Conservation (phyloP, 30 jellyfish, hydroid and myxozoan species). For the Pseudorhiza aurosa region DNA sequence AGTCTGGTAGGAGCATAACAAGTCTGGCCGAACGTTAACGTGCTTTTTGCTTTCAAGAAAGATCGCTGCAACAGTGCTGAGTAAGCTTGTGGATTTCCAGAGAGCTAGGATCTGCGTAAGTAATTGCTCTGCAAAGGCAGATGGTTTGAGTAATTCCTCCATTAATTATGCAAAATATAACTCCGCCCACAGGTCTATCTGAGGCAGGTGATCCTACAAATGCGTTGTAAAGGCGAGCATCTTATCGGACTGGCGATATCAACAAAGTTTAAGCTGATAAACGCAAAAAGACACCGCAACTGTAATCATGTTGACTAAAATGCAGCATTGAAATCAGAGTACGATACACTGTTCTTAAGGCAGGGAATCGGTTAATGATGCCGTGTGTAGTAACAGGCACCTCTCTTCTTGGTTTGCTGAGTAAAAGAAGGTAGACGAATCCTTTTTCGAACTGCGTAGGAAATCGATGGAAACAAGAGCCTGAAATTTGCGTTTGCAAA, state of each 20-base stretch:
- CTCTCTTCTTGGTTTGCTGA: no score
- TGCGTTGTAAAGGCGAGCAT: constrained; percentile 30
- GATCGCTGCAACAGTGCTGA: constrained; percentile 14
- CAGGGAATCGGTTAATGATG: no score
- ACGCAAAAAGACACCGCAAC: constrained; percentile 40
- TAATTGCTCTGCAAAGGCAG: constrained; percentile 71
- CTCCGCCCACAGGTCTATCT: constrained; percentile 69
- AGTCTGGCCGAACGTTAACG: constrained; percentile 6
- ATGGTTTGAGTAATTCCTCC: constrained; percentile 59
- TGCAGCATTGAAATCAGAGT: constrained; percentile 11
- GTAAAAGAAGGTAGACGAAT: no score
- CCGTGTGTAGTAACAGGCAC: no score
- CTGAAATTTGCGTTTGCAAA: no score
- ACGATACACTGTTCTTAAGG: constrained; percentile 3
- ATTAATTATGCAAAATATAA: constrained; percentile 57
- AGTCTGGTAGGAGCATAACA: not conserved
- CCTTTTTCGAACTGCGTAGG: no score
- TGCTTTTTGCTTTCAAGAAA: constrained; percentile 25
- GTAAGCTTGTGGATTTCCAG: not conserved
- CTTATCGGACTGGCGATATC: constrained; percentile 55
- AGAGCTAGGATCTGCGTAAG: constrained; percentile 31
- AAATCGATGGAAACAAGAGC: no score
- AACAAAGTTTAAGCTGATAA: constrained; percentile 33
- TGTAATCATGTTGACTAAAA: constrained; percentile 15
- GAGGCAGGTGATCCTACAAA: constrained; percentile 66